Evolutionary conservation across 2,113 vertebrate species (phyloP).

Genomic region (Trogon melanurus): DNA sequence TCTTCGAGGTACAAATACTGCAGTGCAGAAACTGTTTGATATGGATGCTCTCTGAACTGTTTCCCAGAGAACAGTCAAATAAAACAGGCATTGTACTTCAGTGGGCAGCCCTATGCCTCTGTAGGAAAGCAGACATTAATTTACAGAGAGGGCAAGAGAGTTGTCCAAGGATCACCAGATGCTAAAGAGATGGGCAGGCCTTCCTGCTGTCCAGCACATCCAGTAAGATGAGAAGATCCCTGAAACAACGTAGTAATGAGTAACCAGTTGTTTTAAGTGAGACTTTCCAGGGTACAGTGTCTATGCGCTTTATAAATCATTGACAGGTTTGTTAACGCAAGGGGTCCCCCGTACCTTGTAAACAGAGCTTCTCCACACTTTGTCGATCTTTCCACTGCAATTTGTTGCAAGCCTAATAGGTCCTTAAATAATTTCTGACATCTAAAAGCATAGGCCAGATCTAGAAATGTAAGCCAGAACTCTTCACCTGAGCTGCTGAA

Average conservation of each 20-base stretch:
- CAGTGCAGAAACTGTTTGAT: background rate
- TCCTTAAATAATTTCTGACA: slow-evolving; percentile 37
- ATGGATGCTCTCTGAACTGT: background rate
- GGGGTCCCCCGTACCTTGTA: slow-evolving; percentile 60
- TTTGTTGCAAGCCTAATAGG: slow-evolving; percentile 46
- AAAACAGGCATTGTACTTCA: background rate
- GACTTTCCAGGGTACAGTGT: slow-evolving; percentile 21
- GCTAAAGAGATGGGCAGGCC: background rate
- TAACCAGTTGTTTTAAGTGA: slow-evolving; percentile 69
- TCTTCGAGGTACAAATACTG: background rate
- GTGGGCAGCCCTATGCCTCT: background rate
- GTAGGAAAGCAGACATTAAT: slow-evolving; percentile 11
- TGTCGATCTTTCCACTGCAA: slow-evolving; percentile 69
- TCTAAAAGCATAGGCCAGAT: background rate
- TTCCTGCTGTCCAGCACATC: background rate
- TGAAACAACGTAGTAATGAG: slow-evolving; percentile 67
- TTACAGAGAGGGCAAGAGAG: slow-evolving; percentile 8
- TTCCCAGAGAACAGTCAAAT: slow-evolving; percentile 28
- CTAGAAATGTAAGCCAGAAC: background rate
- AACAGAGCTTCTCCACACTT: slow-evolving; percentile 61
- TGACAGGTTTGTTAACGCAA: slow-evolving; percentile 72
- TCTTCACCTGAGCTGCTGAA: background rate
- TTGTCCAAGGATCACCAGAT: slow-evolving; percentile 3
- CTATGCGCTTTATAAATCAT: slow-evolving; percentile 74
- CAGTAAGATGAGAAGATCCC: slow-evolving; percentile 16